A percentile compares a stretch with the other conserved stretches of the same genome.
Evolutionary conservation across 2,113 vertebrate species (phyloP).

Genomic region (Vulpes vulpes): DNA sequence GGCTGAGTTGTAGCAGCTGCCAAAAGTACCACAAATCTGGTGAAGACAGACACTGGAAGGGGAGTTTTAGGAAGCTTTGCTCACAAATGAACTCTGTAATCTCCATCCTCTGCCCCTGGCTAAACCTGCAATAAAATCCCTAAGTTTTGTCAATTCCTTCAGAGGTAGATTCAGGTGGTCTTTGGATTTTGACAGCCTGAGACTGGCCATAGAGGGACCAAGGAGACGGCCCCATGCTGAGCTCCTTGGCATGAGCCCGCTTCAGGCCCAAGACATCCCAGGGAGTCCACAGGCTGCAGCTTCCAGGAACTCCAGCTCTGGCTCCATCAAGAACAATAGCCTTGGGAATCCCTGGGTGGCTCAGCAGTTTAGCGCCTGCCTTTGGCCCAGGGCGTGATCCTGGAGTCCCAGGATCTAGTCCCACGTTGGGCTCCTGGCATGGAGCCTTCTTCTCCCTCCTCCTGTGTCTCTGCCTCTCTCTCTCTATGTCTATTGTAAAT

Average conservation of each 20-base stretch:
- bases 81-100: neutral
- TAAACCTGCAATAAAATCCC: neutral
- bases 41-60: neutral
- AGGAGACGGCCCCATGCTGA: neutral
- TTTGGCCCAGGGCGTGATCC: too few species aligned
- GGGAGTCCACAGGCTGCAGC: neutral
- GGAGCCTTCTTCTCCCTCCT: too few species aligned
- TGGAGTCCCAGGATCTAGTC: too few species aligned
- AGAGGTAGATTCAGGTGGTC: neutral
- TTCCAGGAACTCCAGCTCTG: neutral
- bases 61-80: neutral
- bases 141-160: neutral
- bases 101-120: neutral
- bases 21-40: neutral
- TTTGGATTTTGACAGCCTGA: neutral
- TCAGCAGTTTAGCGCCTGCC: too few species aligned
- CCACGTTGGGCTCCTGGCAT: too few species aligned
- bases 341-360: too few species aligned
- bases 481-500: too few species aligned
- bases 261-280: neutral
- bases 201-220: neutral
- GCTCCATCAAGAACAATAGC: neutral
- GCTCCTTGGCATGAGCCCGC: neutral
- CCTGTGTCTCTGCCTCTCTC: too few species aligned
- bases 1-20: neutral